A percentile compares a stretch with the other conserved stretches of the same genome.
These are phyloP conservation scores for Latrodectus geometricus DNA, from an alignment of 1,140 invertebrate species.

Conservation along the genomic window DNA sequence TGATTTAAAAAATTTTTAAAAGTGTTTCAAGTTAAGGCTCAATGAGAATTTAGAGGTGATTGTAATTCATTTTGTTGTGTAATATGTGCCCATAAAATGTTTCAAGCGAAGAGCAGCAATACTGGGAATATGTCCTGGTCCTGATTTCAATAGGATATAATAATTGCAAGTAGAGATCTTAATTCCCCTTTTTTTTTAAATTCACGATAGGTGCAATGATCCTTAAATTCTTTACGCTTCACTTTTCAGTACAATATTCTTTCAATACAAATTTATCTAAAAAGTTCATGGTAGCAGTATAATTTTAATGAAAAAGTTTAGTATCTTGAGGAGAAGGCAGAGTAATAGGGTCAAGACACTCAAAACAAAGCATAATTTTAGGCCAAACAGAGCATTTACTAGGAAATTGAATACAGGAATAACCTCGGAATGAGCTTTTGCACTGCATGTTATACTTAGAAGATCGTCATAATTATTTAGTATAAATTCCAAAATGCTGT, in stretches of 20 bases:
- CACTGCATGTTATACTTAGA: constrained; percentile 66
- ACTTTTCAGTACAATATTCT: constrained; percentile 74
- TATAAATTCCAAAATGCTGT: constrained; percentile 80
- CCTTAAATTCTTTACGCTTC: constrained; percentile 69
- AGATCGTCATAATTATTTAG: constrained; percentile 70
- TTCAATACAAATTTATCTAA: constrained; percentile 82
- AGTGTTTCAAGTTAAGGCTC: no score
- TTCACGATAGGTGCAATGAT: constrained; percentile 69
- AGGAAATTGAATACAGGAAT: constrained; percentile 76
- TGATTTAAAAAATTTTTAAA: no score
- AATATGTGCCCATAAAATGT: no score
- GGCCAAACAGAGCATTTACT: constrained; percentile 89
- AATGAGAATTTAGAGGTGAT: no score
- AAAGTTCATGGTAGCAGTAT: constrained; percentile 83
- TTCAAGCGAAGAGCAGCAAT: no score
- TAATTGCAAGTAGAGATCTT: constrained; percentile 75
- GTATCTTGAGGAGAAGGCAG: constrained; percentile 94
- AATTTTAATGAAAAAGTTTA: constrained; percentile 76
- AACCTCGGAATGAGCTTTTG: constrained; percentile 7
- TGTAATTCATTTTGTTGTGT: no score
- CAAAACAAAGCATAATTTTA: constrained; percentile 80
- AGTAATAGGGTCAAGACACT: constrained; percentile 78
- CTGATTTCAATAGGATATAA: no score
- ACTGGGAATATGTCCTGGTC: no score
- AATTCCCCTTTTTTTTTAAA: constrained; percentile 91